A percentile compares a stretch with the other conserved stretches of the same genome.
These are phyloP conservation scores for Habroteleia sp. DNA, from an alignment of 2,888 invertebrate species.

Conservation along the genomic window DNA sequence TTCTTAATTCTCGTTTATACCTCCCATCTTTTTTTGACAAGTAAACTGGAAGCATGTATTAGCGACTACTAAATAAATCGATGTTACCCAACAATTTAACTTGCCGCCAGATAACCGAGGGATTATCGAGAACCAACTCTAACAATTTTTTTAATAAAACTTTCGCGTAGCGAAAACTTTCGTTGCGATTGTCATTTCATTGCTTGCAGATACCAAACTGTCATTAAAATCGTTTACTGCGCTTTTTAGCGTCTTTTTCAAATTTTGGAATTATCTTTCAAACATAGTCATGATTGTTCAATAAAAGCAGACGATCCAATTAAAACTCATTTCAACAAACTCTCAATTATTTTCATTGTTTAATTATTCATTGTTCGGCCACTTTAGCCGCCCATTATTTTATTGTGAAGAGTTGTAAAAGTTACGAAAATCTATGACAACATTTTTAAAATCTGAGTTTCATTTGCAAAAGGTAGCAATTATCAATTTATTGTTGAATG, in stretches of 20 bases:
- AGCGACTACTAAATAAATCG: slow-evolving; percentile 56
- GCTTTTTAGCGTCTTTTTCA: slow-evolving; percentile 1
- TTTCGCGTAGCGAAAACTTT: slow-evolving; percentile 28
- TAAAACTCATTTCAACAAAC: slow-evolving; percentile 7
- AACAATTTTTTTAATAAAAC: slow-evolving; percentile 47
- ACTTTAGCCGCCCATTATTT: no score
- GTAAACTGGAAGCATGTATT: slow-evolving; percentile 39
- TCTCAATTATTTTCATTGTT: neutral
- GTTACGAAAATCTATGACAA: neutral
- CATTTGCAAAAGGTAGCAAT: slow-evolving; percentile 21
- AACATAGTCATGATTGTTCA: slow-evolving; percentile 6
- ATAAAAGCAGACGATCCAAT: slow-evolving; percentile 13
- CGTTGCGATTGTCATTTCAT: slow-evolving; percentile 31
- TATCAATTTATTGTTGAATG: slow-evolving; percentile 12
- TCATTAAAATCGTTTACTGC: slow-evolving; percentile 29
- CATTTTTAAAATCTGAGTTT: slow-evolving; percentile 23
- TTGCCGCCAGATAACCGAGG: slow-evolving; percentile 51
- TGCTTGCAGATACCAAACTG: slow-evolving; percentile 24
- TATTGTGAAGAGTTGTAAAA: no score
- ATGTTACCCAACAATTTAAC: slow-evolving; percentile 51
- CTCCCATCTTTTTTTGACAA: slow-evolving; percentile 26
- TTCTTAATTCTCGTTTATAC: no score
- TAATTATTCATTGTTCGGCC: neutral
- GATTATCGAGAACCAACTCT: slow-evolving; percentile 32
- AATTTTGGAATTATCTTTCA: slow-evolving; percentile 14